phyloP scores from a whole-genome alignment of 2,888 invertebrate species.

The Strigamia crassipes region DNA sequence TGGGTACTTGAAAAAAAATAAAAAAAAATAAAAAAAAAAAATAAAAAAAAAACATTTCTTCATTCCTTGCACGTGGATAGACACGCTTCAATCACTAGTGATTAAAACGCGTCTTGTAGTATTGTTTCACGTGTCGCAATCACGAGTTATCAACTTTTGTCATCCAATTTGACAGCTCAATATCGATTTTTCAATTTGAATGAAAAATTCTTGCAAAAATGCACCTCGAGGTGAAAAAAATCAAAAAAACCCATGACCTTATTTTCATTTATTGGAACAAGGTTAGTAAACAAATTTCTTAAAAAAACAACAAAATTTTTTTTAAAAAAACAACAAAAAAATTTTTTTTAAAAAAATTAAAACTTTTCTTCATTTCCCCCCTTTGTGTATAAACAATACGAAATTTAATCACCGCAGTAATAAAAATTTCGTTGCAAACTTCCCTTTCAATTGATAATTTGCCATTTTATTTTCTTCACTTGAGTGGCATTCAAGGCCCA shows the following conservation, averaged over 20 bases:
- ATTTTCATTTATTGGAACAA: neutral
- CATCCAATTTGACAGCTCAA: neutral
- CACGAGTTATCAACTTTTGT: neutral
- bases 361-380: neutral
- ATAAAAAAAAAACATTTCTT: too few species aligned
- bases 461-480: neutral
- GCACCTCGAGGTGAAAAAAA: neutral
- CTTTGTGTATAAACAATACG: neutral
- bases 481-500: neutral
- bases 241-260: neutral
- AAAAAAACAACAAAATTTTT: neutral
- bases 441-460: slow-evolving; percentile 1
- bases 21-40: too few species aligned
- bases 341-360: too few species aligned
- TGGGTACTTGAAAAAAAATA: too few species aligned
- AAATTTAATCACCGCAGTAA: neutral
- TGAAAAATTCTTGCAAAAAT: neutral
- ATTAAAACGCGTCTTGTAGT: neutral
- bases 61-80: too few species aligned
- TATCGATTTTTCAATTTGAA: neutral
- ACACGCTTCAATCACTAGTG: neutral
- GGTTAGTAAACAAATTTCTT: neutral
- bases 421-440: neutral
- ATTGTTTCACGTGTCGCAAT: neutral
- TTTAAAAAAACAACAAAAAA: too few species aligned